A percentile compares a stretch with the other conserved stretches of the same genome.
Conservation (phyloP, 2,113 vertebrate genomes). For the Larimichthys crocea region DNA sequence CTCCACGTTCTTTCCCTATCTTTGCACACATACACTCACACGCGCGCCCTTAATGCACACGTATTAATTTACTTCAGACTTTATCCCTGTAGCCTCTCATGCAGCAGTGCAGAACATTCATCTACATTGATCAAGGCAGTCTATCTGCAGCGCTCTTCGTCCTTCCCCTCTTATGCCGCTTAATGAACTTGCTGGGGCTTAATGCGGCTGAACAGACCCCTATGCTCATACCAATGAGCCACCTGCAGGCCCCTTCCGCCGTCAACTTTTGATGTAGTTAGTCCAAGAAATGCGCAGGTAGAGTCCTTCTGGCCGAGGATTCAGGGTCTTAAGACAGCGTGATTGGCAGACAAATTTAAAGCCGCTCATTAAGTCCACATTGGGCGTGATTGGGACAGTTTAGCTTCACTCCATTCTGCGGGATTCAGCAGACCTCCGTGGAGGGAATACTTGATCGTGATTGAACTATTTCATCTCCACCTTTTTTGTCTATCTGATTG, state of each 20-base stretch:
- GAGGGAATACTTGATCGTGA: slow-evolving; percentile 59
- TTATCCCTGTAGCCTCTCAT: slow-evolving; percentile 40
- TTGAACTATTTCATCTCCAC: slow-evolving; percentile 31
- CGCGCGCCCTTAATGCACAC: slow-evolving; percentile 38
- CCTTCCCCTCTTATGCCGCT: slow-evolving; percentile 68
- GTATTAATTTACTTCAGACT: slow-evolving; percentile 52
- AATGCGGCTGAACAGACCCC: slow-evolving; percentile 71
- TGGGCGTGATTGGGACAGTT: slow-evolving; percentile 60
- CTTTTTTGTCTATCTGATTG: slow-evolving; percentile 38
- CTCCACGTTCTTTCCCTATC: not conserved
- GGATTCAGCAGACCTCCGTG: slow-evolving; percentile 60
- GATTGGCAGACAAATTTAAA: slow-evolving; percentile 79
- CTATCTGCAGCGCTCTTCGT: slow-evolving; percentile 62
- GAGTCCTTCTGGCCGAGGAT: slow-evolving; percentile 52
- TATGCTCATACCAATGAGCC: slow-evolving; percentile 77
- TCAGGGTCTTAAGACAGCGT: slow-evolving; percentile 65
- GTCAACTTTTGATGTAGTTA: slow-evolving; percentile 66
- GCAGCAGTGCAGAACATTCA: slow-evolving; percentile 69
- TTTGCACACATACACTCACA: slow-evolving; percentile 21
- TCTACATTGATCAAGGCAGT: slow-evolving; percentile 68
- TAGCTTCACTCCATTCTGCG: slow-evolving; percentile 52
- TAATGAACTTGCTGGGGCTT: slow-evolving; percentile 78
- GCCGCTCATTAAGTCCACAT: slow-evolving; percentile 72
- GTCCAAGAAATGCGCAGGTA: slow-evolving; percentile 58
- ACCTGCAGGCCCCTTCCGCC: slow-evolving; percentile 37